These are phyloP conservation scores for Sceloporus undulatus DNA, from an alignment of 2,113 vertebrate genomes.

Conservation along the genomic window DNA sequence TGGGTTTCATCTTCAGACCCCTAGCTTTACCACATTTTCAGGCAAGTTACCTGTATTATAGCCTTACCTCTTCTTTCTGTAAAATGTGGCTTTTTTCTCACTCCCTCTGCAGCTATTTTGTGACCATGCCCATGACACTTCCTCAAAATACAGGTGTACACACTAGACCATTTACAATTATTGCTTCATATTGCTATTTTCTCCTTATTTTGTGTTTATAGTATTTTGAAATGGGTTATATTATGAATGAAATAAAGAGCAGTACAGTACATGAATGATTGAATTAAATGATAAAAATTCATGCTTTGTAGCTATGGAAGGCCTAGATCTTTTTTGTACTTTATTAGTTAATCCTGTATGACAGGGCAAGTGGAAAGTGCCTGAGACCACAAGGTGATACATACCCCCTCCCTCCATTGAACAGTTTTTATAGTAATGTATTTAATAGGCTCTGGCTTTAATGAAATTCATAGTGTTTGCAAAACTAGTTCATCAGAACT, in stretches of 20 bases:
- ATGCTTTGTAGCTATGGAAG: neutral
- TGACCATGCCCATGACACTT: no score
- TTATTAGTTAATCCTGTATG: neutral
- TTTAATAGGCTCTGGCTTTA: neutral
- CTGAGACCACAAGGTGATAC: neutral
- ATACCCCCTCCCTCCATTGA: no score
- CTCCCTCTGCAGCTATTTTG: no score
- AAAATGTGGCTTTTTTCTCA: no score
- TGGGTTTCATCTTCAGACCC: no score
- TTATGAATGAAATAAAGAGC: neutral
- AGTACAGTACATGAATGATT: neutral
- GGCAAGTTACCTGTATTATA: no score
- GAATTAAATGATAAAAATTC: neutral
- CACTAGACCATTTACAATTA: no score
- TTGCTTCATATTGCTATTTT: neutral
- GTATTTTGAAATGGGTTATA: neutral
- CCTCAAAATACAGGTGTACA: no score
- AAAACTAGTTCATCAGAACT: conserved; percentile 4
- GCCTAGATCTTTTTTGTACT: neutral
- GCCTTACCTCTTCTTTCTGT: no score
- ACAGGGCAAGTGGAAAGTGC: neutral
- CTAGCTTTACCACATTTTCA: no score
- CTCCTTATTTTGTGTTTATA: neutral
- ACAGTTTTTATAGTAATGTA: neutral
- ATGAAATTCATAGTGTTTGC: neutral